Evolutionary conservation across 2,888 invertebrate genomes (phyloP).

Genomic region (Rotaria macrura): DNA sequence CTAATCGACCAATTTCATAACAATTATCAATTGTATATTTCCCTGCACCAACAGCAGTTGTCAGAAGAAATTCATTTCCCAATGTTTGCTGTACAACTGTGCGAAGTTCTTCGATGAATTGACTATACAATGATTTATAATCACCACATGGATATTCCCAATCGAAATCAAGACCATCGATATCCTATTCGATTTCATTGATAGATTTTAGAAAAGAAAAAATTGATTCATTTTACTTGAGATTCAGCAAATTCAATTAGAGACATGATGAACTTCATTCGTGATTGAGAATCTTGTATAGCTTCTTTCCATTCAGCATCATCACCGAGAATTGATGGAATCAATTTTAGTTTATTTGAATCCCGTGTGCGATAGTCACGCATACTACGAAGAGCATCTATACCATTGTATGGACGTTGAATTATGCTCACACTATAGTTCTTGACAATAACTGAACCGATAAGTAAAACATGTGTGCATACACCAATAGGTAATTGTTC

Average conservation of each 20-base stretch:
- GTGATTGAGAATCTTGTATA: not conserved
- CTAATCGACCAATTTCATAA: slow-evolving; percentile 15
- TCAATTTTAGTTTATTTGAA: not conserved
- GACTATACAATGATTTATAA: slow-evolving; percentile 20
- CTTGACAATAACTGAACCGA: not conserved
- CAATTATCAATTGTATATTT: slow-evolving; percentile 24
- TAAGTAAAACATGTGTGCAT: slow-evolving; percentile 25
- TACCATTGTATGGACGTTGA: slow-evolving; percentile 14
- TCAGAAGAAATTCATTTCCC: slow-evolving; percentile 9
- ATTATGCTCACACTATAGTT: not conserved
- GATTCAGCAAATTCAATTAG: not conserved
- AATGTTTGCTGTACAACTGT: not conserved
- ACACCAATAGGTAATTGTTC: slow-evolving; percentile 20
- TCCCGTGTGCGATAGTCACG: not conserved
- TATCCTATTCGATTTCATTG: not conserved
- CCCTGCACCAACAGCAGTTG: slow-evolving; percentile 23
- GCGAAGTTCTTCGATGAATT: slow-evolving; percentile 20
- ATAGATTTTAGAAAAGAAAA: not conserved
- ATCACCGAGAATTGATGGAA: not conserved
- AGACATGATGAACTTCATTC: not conserved
- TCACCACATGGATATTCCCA: slow-evolving; percentile 31
- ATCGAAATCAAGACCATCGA: slow-evolving; percentile 28
- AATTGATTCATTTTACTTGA: not conserved
- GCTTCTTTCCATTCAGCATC: not conserved
- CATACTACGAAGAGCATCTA: not conserved